Evolutionary conservation across 2,113 vertebrate genomes (phyloP), one percentile per base, ranked within the genome.

Genomic region (Carassius carassius): DNA sequence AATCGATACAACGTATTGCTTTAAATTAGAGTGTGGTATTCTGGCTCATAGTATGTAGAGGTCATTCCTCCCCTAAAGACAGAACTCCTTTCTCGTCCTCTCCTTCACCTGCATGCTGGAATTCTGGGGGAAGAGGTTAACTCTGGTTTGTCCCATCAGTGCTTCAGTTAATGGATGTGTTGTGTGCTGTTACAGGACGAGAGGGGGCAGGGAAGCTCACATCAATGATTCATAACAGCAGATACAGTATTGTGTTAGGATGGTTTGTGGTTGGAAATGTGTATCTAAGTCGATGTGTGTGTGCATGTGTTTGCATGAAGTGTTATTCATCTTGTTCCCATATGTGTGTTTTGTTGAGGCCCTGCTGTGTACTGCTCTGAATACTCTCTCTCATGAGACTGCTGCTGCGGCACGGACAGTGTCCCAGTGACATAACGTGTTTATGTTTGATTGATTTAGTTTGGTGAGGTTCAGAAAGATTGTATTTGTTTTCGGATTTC

Each of bases 201-300:
- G 94, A 96, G 95, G 96, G 91, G 96, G 90, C 92, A 95, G 94
- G 6, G 58, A n/a, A 19, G 58, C 83, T 78, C 54, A 65, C 73
- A 78, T 84, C 54, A 86, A 1, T 81, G 62, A 84, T 88, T 81
- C 76, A 83, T 81, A 83, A 79, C 81, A 88, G 41, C 75, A 35
- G 58, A 23, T 60, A 69, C 4, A 32, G 41, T 51, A 63, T 49
- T 49, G 23, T 56, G 23, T n/a, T 77, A 5, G 23, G 21, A 29
- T 2, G 4, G 23, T 65, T 77, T 81, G n/a, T 77, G 58, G 17
- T 76, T 44, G 37, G 83, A 73, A 84, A 21, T 69, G 5, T 69
- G 29, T 69, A 67, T 70, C 1, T 21, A 70, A 70, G 32, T 70
- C 7, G 7, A 35, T 35, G 65, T 69, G 29, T 84, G 47, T 65